Evolutionary conservation across 2,113 vertebrate species (phyloP), one percentile per base, ranked within the genome.

Genomic region (Zosterops pallidus): DNA sequence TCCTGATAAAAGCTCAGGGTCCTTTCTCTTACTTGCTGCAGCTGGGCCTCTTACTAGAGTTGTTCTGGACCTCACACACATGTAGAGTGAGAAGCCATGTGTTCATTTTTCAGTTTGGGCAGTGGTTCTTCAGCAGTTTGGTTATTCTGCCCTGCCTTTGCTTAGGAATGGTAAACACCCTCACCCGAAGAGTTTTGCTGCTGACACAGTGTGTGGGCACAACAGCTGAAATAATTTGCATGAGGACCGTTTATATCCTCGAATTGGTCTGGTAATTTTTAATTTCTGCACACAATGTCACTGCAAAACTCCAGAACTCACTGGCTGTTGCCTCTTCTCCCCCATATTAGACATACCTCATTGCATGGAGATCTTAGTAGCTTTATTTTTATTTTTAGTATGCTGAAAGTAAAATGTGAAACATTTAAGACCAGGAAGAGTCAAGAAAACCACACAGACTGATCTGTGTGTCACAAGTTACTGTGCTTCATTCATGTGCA

Each of bases 191-290:
- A 41, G 64, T 71, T 82, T 62, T 71, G 92, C 86, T 75, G 56
- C 0, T 11, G 87, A 70, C 67, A 57, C 64, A 41, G 86, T 1
- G 0, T 82, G 77, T 82, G 74, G 74, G 93, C 89, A 76, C 57
- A 64, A 13, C 65, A 63, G 62, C 85, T 90, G 79, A 82, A 69
- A 44, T 63, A 28, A 96, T 95, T 94, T 96, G 93, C 92, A 88
- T 97, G 55, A 77, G 82, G 78, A 75, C 90, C 94, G 9, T 94
- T 95, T 97, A 78, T 92, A 88, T 81, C 90, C 49, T 93, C 60
- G 29, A 5, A 78, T 16, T 86, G 41, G 47, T 91, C 67, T 85
- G 83, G 50, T 85, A 37, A 16, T 78, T 92, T 91, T 84, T 67
- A 21, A 24, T 87, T 94, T 80, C 12, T 67, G 37, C 14, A 2